Percentiles rank a stretch among this genome's conserved stretches.
Evolutionary conservation across 2,888 invertebrate genomes (phyloP).

Genomic region (Scotopteryx bipunctaria): DNA sequence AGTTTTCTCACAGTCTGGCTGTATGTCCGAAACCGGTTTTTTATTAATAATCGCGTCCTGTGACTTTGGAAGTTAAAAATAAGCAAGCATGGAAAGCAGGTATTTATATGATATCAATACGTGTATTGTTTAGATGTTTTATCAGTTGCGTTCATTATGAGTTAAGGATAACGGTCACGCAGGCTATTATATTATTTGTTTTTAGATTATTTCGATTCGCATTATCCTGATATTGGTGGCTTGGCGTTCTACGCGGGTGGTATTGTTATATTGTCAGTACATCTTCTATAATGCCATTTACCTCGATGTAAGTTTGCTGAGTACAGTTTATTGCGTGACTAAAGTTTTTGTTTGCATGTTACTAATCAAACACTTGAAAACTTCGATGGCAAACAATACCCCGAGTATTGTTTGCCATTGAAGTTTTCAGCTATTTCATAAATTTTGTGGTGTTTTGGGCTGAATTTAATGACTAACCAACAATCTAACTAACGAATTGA

Average conservation of each 20-base stretch:
- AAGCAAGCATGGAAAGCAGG: slow-evolving; percentile 56
- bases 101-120: slow-evolving; percentile 46
- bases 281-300: slow-evolving; percentile 72
- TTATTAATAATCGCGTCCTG: slow-evolving; percentile 42
- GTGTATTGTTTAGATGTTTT: slow-evolving; percentile 21
- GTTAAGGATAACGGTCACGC: slow-evolving; percentile 22
- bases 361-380: too few species aligned
- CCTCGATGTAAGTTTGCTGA: slow-evolving; percentile 73
- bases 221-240: slow-evolving; percentile 58
- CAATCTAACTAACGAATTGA: too few species aligned
- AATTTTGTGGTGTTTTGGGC: too few species aligned
- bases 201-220: slow-evolving; percentile 63
- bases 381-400: too few species aligned
- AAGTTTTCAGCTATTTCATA: too few species aligned
- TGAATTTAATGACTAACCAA: too few species aligned
- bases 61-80: slow-evolving; percentile 42
- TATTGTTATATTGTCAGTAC: slow-evolving; percentile 45
- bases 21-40: slow-evolving; percentile 60
- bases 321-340: slow-evolving; percentile 11
- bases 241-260: slow-evolving; percentile 54
- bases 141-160: slow-evolving; percentile 29
- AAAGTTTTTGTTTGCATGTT: slow-evolving; percentile 25
- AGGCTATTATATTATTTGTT: slow-evolving; percentile 50
- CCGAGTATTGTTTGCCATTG: not conserved
- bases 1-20: slow-evolving; percentile 64